These are phyloP conservation scores for Indicator maculatus DNA, from an alignment of 2,113 vertebrate genomes.

Conservation along the genomic window DNA sequence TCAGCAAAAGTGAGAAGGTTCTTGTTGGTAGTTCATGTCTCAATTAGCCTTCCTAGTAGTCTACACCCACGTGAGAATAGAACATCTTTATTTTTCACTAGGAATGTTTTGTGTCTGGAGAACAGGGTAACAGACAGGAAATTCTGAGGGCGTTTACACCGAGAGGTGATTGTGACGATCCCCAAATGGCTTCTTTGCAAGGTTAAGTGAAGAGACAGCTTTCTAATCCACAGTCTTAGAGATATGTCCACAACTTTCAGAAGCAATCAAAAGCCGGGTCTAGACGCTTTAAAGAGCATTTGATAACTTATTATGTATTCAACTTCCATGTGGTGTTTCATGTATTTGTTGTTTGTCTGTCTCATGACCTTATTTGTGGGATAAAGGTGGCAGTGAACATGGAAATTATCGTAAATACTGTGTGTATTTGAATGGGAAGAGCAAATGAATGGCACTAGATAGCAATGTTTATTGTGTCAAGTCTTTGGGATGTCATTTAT, in stretches of 20 bases:
- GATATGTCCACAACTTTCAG: background rate
- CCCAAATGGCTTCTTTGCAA: background rate
- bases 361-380: conserved; percentile 64
- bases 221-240: background rate
- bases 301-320: conserved; percentile 41
- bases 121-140: background rate
- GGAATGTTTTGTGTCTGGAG: background rate
- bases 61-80: background rate
- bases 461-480: conserved; percentile 69
- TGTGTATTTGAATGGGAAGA: conserved; percentile 56
- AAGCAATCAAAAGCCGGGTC: background rate
- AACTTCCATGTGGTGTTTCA: background rate
- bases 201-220: background rate
- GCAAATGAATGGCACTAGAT: conserved; percentile 67
- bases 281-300: background rate
- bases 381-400: conserved; percentile 64
- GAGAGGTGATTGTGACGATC: background rate
- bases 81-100: background rate
- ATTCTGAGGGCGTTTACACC: background rate
- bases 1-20: background rate
- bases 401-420: conserved; percentile 64
- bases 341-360: conserved; percentile 55
- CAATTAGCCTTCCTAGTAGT: background rate
- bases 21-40: background rate
- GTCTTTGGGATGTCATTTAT: conserved; percentile 69